These are phyloP conservation scores for Melanotaenia duboulayi DNA, from an alignment of 2,113 vertebrate species.

Conservation along the genomic window DNA sequence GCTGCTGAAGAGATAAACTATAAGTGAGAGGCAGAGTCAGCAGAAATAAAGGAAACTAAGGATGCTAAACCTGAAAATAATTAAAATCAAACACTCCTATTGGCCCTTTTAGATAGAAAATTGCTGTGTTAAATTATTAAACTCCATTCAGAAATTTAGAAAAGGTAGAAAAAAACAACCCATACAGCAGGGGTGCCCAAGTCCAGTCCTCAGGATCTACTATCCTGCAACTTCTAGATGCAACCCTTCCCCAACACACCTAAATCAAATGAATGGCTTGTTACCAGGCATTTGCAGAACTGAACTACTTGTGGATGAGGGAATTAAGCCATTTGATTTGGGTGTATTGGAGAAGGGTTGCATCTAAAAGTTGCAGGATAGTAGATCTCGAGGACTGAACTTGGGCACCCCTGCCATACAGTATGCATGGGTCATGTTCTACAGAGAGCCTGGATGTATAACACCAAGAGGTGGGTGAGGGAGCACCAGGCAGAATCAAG, in stretches of 20 bases:
- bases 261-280: no score
- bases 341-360: no score
- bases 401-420: no score
- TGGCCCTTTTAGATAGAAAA: not conserved
- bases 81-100: not conserved
- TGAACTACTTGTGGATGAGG: no score
- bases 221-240: no score
- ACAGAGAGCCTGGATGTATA: constrained; percentile 5
- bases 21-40: not conserved
- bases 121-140: not conserved
- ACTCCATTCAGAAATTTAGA: not conserved
- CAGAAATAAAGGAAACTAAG: not conserved
- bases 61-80: not conserved
- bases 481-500: not conserved
- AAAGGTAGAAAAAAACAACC: not conserved
- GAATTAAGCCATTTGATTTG: no score
- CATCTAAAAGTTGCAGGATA: no score
- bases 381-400: no score
- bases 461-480: not conserved
- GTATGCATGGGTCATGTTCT: constrained; percentile 6
- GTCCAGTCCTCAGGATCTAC: no score
- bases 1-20: not conserved
- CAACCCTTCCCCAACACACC: no score
- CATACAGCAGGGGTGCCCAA: not conserved
- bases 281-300: no score